These are phyloP conservation scores for Scolopax bukidnonensis DNA, from an alignment of 2,797 vertebrate species.

Conservation along the genomic window DNA sequence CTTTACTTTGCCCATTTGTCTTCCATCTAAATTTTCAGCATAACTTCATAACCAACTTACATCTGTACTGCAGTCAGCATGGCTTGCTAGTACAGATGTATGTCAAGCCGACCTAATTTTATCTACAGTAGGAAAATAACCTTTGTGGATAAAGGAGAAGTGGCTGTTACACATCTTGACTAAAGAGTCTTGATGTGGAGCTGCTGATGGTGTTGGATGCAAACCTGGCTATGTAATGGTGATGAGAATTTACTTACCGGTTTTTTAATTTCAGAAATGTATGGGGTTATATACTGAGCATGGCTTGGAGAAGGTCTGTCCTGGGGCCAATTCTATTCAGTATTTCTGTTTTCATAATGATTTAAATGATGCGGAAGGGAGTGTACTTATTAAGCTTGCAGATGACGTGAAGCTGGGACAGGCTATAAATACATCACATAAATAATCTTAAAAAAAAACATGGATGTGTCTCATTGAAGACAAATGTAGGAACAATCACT, in stretches of 20 bases:
- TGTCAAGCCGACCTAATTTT: neutral
- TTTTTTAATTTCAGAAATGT: neutral
- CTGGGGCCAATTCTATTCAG: neutral
- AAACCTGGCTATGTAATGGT: neutral
- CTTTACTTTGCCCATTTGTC: neutral
- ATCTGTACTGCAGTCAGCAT: fast-evolving
- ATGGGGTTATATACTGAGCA: neutral
- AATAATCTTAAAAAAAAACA: neutral
- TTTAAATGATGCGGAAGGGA: neutral
- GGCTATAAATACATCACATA: neutral
- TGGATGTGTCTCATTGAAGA: neutral
- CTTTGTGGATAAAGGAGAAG: neutral
- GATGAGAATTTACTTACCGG: fast-evolving
- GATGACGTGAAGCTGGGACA: neutral
- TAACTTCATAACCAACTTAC: neutral
- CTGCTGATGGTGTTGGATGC: neutral
- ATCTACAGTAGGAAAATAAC: neutral
- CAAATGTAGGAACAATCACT: slow-evolving; percentile 14
- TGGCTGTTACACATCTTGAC: neutral
- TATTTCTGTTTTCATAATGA: neutral
- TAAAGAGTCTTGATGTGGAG: neutral
- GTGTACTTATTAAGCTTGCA: neutral
- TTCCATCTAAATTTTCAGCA: neutral
- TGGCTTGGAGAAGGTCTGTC: neutral
- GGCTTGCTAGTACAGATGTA: neutral